Conservation (phyloP, 53 echinoderm and acorn worm species). For the Echinarachnius parma region DNA sequence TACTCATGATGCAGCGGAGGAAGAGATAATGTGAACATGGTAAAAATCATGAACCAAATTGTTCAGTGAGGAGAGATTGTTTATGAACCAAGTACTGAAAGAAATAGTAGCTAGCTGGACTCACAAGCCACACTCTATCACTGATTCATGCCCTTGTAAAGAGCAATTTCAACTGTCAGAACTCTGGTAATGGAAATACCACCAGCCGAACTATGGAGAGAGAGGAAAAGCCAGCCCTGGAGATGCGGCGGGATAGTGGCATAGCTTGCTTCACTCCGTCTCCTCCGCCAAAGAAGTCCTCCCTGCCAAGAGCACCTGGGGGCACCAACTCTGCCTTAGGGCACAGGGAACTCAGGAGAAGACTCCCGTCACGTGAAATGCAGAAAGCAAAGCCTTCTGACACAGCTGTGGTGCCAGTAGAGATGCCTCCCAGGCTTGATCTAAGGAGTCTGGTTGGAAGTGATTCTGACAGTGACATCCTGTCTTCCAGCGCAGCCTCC, state of each 20-base stretch:
- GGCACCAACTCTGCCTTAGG: background rate
- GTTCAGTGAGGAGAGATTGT: no score
- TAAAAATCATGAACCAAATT: no score
- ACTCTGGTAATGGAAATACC: background rate
- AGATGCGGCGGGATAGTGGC: slow-evolving; percentile 34
- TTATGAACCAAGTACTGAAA: no score
- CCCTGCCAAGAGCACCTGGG: background rate
- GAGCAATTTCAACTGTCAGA: no score
- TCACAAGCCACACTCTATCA: no score
- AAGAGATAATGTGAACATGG: no score
- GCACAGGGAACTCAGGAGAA: slow-evolving; percentile 1
- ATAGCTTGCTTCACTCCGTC: slow-evolving; percentile 26
- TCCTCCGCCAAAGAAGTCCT: slow-evolving; percentile 35
- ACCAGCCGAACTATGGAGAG: background rate
- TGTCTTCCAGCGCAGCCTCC: background rate
- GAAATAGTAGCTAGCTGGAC: no score
- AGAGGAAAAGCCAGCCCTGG: slow-evolving; percentile 3
- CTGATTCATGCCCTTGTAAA: no score
- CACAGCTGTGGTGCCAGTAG: background rate
- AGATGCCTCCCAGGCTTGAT: slow-evolving; percentile 18
- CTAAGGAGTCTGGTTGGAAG: slow-evolving; percentile 13
- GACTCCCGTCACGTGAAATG: background rate
- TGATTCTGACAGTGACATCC: slow-evolving; percentile 10
- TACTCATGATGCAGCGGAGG: no score
- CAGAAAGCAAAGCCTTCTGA: background rate